Evolutionary conservation across 2,113 vertebrate species (phyloP), one percentile per base, ranked within the genome.

Genomic region (Ictidomys tridecemlineatus): DNA sequence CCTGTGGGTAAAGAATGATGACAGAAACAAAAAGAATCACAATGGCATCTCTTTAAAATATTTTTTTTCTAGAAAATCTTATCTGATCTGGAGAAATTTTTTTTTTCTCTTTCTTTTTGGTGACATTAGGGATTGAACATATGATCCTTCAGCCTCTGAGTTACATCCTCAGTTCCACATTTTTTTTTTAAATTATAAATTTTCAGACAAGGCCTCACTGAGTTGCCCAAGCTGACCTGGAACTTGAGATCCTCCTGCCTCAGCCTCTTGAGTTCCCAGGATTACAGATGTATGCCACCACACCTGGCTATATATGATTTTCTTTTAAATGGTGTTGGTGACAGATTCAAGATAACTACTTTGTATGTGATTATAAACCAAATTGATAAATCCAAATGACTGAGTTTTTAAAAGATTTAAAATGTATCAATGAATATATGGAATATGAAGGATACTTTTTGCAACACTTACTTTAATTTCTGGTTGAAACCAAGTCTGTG

Each of bases 401-500:
- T 48, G 39, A 80, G 26, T 42, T 90, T 48, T 97, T 92, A 88
- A 42, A n/a, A 73, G 24, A 69, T n/a, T 86, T 78, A 77, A 13
- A 63, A 91, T 74, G 18, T 78, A 85, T 84, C 53, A 91, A 61
- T 63, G 18, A 94, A 77, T 89, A 96, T 39, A 61, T 30, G n/a
- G n/a, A 95, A 51, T 56, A 20, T 73, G 89, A 94, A 90, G 39
- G n/a, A 51, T 76, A 88, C 0, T 56, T n/a, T 96, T 82, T 85
- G 86, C 30, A 67, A 3, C 69, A 98, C 99, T 99, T 98, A 99
- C 99, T 87, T 98, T 98, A 90, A 99, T 99, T 93, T 97, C 87
- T 65, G 99, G 99, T 93, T 99, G 99, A 98, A 97, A 98, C 99
- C 99, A 99, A 24, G 98, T 99, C 94, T 98, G 97, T 79, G 98